Evolutionary conservation across 2,888 invertebrate species (phyloP).

Genomic region (Octonoba sinensis): DNA sequence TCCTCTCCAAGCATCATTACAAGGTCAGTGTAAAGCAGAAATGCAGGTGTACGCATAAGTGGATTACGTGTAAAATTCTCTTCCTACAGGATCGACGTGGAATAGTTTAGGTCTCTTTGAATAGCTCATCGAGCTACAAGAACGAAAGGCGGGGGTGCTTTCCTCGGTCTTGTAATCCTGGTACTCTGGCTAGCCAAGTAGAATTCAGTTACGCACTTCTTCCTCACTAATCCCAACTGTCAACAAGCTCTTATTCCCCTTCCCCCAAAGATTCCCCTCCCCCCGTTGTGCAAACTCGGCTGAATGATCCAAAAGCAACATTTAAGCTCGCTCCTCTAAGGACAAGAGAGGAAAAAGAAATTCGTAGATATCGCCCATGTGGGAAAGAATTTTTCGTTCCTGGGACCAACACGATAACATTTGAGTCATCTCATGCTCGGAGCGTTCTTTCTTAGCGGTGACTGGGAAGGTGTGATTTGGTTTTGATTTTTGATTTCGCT

Average conservation of each 20-base stretch:
- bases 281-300: constrained; percentile 27
- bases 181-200: constrained; percentile 52
- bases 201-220: constrained; percentile 58
- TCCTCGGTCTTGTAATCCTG: constrained; percentile 37
- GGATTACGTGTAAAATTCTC: no score
- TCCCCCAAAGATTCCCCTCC: neutral
- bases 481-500: constrained; percentile 26
- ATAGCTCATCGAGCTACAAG: no score
- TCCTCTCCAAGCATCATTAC: no score
- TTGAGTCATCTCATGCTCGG: constrained; percentile 8
- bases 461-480: constrained; percentile 24
- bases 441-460: constrained; percentile 11
- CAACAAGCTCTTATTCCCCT: constrained; percentile 53
- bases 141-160: no score
- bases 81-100: no score
- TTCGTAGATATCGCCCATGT: constrained; percentile 32
- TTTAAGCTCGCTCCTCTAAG: constrained; percentile 38
- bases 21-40: no score
- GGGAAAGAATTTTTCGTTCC: constrained; percentile 39
- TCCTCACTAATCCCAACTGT: constrained; percentile 59
- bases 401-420: constrained; percentile 34
- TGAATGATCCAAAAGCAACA: constrained; percentile 48
- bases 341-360: constrained; percentile 22
- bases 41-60: no score
- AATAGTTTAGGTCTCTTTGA: no score